Evolutionary conservation across 2,888 invertebrate genomes (phyloP).

Genomic region (Erannis defoliaria): DNA sequence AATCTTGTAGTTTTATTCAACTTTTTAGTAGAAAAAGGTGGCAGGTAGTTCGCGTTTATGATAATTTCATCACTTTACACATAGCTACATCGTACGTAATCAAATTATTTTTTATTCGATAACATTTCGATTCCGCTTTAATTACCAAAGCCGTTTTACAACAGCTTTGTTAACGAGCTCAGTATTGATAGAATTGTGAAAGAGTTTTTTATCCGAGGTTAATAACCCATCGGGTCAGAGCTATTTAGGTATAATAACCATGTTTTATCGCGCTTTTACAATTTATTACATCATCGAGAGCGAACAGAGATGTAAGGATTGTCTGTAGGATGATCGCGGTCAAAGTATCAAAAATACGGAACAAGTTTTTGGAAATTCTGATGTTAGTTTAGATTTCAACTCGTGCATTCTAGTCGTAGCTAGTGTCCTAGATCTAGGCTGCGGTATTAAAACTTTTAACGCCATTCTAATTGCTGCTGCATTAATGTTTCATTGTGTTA

Average conservation of each 20-base stretch:
- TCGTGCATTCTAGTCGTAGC: too few species aligned
- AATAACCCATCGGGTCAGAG: conserved; percentile 35
- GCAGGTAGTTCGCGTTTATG: not conserved
- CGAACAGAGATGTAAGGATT: conserved; percentile 16
- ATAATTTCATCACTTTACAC: conserved; percentile 11
- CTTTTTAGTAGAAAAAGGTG: too few species aligned
- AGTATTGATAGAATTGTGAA: conserved; percentile 11
- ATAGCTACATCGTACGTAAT: conserved; percentile 1
- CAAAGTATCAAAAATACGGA: conserved; percentile 4
- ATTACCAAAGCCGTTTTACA: conserved; percentile 15
- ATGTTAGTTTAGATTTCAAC: not conserved
- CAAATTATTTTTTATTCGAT: conserved; percentile 14
- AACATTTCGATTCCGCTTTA: conserved; percentile 11
- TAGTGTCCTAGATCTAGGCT: too few species aligned
- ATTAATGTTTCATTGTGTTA: too few species aligned
- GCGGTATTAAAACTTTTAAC: too few species aligned
- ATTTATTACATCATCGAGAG: conserved; percentile 32
- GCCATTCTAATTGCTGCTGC: too few species aligned
- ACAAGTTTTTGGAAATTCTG: not conserved
- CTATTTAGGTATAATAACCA: conserved; percentile 32
- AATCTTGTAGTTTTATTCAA: too few species aligned
- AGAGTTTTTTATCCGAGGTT: conserved; percentile 31
- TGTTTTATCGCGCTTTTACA: conserved; percentile 37
- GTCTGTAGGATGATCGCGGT: conserved; percentile 7
- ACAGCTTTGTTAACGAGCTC: conserved; percentile 21